These are phyloP conservation scores for Garrulus glandarius DNA, from an alignment of 2,797 vertebrate species.

Conservation along the genomic window DNA sequence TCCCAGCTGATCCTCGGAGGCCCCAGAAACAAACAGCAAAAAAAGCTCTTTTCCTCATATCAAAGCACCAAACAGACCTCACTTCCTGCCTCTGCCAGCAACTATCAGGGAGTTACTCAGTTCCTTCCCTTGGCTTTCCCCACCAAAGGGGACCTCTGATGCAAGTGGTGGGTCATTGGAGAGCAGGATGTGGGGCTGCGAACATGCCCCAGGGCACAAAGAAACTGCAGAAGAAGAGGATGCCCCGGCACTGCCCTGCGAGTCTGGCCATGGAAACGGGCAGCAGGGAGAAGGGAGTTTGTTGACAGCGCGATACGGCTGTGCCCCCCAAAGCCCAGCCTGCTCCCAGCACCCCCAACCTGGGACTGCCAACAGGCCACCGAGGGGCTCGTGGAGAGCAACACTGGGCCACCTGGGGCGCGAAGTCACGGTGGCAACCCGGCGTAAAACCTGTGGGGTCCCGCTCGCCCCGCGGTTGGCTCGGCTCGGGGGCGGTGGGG, in stretches of 20 bases:
- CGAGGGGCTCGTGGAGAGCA: background rate
- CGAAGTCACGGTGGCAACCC: background rate
- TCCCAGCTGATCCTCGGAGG: background rate
- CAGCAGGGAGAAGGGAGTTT: background rate
- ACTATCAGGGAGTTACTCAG: background rate
- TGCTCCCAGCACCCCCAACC: background rate
- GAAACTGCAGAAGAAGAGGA: background rate
- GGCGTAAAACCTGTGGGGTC: fast-evolving
- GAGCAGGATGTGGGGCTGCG: background rate
- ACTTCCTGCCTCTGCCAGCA: background rate
- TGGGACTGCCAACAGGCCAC: background rate
- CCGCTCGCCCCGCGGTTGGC: background rate
- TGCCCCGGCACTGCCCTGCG: background rate
- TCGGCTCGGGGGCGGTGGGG: background rate
- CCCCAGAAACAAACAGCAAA: background rate
- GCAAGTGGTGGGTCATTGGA: background rate
- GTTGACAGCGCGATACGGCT: too few relatives aligned
- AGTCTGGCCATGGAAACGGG: fast-evolving
- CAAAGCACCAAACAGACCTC: background rate
- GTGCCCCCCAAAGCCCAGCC: background rate
- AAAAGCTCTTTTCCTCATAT: background rate
- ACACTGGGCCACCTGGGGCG: too few relatives aligned
- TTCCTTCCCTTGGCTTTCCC: background rate
- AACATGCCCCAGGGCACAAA: background rate
- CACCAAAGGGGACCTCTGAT: background rate